Conservation (phyloP, 2,888 invertebrate genomes). For the Hipparchia sbordonii region DNA sequence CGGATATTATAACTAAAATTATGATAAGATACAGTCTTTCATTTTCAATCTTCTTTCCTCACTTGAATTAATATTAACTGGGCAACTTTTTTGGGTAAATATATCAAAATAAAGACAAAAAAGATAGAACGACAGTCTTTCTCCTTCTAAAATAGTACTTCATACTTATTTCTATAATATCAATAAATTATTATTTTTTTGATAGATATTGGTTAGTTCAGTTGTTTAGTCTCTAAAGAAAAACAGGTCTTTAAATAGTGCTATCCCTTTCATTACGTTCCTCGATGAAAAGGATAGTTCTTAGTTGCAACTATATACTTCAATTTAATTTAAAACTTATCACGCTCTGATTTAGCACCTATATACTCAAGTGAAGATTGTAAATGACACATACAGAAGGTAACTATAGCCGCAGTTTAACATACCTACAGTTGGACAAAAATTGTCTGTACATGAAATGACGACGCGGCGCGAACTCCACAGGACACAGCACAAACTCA, state of each 20-base stretch:
- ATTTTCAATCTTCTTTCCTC: constrained; percentile 42
- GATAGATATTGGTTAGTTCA: too few relatives aligned
- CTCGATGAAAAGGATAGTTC: too few relatives aligned
- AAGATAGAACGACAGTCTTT: neutral
- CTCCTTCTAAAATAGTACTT: neutral
- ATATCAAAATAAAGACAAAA: neutral
- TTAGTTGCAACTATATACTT: too few relatives aligned
- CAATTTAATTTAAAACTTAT: too few relatives aligned
- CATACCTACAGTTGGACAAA: neutral
- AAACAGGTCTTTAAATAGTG: too few relatives aligned
- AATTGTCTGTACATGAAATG: neutral
- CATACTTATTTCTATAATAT: neutral
- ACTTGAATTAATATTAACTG: too few relatives aligned
- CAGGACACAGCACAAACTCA: too few relatives aligned
- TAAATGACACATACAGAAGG: constrained; percentile 23
- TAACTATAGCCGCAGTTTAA: neutral
- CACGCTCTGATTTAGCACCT: too few relatives aligned
- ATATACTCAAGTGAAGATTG: constrained; percentile 20
- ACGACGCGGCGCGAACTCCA: neutral
- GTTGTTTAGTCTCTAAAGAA: too few relatives aligned
- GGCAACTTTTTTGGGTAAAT: neutral
- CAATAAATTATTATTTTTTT: too few relatives aligned
- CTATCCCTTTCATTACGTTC: too few relatives aligned
- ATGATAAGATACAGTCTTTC: constrained; percentile 37
- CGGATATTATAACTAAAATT: constrained; percentile 43